Base-by-base conservation (phyloP, 2,888 invertebrate genomes). In the Rhogogaster chlorosoma region DNA sequence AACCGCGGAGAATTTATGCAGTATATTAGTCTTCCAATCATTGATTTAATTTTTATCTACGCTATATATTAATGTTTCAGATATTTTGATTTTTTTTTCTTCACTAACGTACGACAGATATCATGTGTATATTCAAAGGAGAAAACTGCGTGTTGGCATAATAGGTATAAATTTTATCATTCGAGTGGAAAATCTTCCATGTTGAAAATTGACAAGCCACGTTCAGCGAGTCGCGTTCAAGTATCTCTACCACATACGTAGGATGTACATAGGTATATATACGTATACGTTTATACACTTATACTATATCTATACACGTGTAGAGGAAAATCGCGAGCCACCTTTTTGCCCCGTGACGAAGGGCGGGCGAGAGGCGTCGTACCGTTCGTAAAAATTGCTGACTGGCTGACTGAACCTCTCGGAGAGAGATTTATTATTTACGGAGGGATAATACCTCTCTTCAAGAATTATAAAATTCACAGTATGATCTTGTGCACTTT, bases 371-470 rank as follows among this genome's bases (percentile, higher is more conserved):
- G 80, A 36, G 57, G 57, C 49, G 77, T 77, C 53, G n/a, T n/a
- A n/a, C 45, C 77, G 53, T 53, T 49, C 18, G 80, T 80, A 80
- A 80, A 84, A 64, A 67, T 78, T 42, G 84, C 42, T 84, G 77
- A 83, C 78, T 61, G 80, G 84, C 84, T 86, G 85, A 85, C 86
- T 84, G 73, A 86, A 85, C 86, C 86, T 86, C 87, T 86, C 85
- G 61, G 84, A 80, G 57, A 70, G 80, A 85, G 86, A 87, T 87
- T 87, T 86, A 87, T 87, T 87, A 87, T 87, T 87, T 87, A 87
- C 86, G 86, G 22, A 84, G 82, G 71, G 85, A 85, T 85, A 75
- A 77, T 84, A 84, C 82, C 64, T 85, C 85, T 85, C 85, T 86
- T 61, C 42, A 32, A 32, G 38, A 80, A 80, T 80, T 80, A 80